phyloP scores from a whole-genome alignment of 2,113 vertebrate species.

The Puma concolor region DNA sequence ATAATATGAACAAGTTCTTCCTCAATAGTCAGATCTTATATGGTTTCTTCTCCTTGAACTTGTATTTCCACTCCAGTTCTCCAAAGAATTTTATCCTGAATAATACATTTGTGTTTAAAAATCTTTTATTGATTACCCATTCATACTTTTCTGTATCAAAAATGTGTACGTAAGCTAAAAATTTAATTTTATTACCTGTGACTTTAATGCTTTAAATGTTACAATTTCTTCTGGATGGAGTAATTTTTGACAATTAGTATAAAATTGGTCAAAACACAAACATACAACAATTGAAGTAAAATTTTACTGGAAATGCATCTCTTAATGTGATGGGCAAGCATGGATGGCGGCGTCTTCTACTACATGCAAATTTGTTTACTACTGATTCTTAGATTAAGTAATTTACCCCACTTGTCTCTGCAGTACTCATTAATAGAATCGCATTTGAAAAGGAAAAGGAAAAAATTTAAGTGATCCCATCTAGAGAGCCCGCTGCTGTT shows the following conservation, averaged over 20 bases:
- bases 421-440: not conserved
- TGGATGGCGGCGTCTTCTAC: not conserved
- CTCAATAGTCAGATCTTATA: not conserved
- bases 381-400: not conserved
- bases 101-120: not conserved
- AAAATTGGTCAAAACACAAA: not conserved
- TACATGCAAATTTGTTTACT: not conserved
- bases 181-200: slow-evolving; percentile 17
- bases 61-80: not conserved
- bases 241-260: not conserved
- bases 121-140: not conserved
- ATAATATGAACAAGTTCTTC: not conserved
- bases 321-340: not conserved
- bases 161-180: not conserved
- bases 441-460: slow-evolving; percentile 32
- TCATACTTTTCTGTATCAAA: not conserved
- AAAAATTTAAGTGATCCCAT: not conserved
- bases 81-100: not conserved
- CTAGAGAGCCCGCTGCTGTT: not conserved
- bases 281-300: not conserved
- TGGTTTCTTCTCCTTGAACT: not conserved
- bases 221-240: not conserved
- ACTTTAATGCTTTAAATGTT: slow-evolving; percentile 2
- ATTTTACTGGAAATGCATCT: not conserved
- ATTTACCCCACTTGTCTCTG: not conserved